Evolutionary conservation across 2,113 vertebrate species (phyloP).

Genomic region (Varanus salvator): DNA sequence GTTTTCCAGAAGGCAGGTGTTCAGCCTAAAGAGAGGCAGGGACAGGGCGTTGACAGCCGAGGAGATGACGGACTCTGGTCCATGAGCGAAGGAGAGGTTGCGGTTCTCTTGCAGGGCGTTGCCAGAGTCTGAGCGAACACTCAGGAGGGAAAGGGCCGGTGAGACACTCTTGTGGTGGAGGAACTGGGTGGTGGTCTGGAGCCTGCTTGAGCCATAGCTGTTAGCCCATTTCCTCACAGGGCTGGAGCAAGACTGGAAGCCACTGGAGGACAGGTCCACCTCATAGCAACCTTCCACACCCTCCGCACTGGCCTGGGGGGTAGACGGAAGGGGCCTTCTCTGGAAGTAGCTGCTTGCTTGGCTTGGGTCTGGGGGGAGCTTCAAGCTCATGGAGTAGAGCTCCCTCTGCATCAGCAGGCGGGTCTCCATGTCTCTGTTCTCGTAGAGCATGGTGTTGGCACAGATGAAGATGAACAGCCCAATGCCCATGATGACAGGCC

Average conservation of each 20-base stretch:
- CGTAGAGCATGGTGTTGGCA: slow-evolving; percentile 96
- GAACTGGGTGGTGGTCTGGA: slow-evolving; percentile 68
- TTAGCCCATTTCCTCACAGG: slow-evolving; percentile 55
- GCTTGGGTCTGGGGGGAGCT: slow-evolving; percentile 70
- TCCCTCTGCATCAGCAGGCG: slow-evolving; percentile 87
- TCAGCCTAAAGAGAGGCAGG: slow-evolving; percentile 69
- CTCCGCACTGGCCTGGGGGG: slow-evolving; percentile 63
- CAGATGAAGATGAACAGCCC: slow-evolving; percentile 98
- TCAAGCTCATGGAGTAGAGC: slow-evolving; percentile 79
- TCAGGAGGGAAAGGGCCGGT: slow-evolving; percentile 65
- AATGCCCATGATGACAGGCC: slow-evolving; percentile 95
- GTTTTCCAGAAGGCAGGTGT: slow-evolving; percentile 73
- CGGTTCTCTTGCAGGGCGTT: slow-evolving; percentile 56
- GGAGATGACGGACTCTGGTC: slow-evolving; percentile 58
- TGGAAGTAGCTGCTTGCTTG: slow-evolving; percentile 76
- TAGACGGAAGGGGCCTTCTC: slow-evolving; percentile 66
- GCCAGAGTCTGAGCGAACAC: slow-evolving; percentile 75
- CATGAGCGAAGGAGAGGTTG: slow-evolving; percentile 17
- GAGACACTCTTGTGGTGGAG: slow-evolving; percentile 78
- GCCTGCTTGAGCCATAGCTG: slow-evolving; percentile 68
- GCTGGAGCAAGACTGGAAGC: slow-evolving; percentile 57
- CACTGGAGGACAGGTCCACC: slow-evolving; percentile 77
- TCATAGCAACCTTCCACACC: slow-evolving; percentile 77
- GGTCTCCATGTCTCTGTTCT: slow-evolving; percentile 95
- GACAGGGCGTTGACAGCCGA: slow-evolving; percentile 56